Base-by-base conservation (phyloP, 2,888 invertebrate genomes). In the Mythimna impura region DNA sequence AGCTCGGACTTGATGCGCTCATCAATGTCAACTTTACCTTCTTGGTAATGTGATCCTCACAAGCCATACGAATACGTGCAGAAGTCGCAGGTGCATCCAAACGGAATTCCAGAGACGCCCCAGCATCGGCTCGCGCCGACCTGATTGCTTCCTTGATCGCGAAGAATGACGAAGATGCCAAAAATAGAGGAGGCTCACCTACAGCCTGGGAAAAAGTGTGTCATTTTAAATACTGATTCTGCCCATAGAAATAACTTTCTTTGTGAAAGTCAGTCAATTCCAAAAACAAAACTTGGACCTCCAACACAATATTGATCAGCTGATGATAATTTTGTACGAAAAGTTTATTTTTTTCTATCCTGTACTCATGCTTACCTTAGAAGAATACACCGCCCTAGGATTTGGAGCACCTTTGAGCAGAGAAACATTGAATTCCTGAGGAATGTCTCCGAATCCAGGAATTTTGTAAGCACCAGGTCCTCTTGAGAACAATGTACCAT, bases 381-480 rank as follows among this genome's bases (percentile, higher is more conserved):
- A 99, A 0, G 99, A 99, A 93, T 98, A 99, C 10, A 99, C 98
- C 30, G 99, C 99, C 88, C 98, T 97, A 0, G 98, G 98, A 95
- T 99, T 99, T 1, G 98, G 97, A 47, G 98, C 97, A n/a, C 98
- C 99, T 90, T 98, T 99, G 54, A 99, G 95, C 66, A 99, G 96
- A 8, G 98, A 98, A 0, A 99, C 99, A 92, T 99, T 99, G 89
- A 99, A 99, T 91, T 98, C 98, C 64, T 97, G 96, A 0, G 99
- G 99, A 89, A 99, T 99, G 90, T 99, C 99, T 0, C 98, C 97
- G 90, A 99, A 99, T 0, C 98, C 98, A 14, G 99, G 99, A 66
- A 99, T 97, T 95, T 99, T 99, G 91, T 99, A 99, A 74, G 98
- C 98, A 43, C 99, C 99, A 6, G 99, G 99, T 5, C 99, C 99